phyloP scores from a whole-genome alignment of 2,888 invertebrate species.

The Argyresthia albistria region DNA sequence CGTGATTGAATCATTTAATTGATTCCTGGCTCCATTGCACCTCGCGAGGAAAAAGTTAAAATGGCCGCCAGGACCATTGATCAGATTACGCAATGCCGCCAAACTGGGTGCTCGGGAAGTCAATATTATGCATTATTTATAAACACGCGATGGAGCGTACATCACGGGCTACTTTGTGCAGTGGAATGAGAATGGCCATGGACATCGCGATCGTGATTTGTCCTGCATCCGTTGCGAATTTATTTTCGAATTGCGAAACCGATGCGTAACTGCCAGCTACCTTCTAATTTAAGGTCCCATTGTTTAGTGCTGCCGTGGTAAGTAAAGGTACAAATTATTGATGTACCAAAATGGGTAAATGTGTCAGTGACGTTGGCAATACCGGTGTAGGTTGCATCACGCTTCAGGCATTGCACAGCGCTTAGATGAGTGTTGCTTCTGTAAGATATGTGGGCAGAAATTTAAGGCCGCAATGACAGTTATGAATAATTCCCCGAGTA shows the following conservation, averaged over 20 bases:
- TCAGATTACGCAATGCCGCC: slow-evolving; percentile 65
- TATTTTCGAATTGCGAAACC: slow-evolving; percentile 7
- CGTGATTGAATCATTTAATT: slow-evolving; percentile 38
- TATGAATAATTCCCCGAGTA: slow-evolving; percentile 38
- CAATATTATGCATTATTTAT: slow-evolving; percentile 55
- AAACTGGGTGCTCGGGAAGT: slow-evolving; percentile 55
- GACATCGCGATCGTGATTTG: neutral
- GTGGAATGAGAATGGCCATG: neutral
- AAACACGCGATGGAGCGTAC: slow-evolving; percentile 19
- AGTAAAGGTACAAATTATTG: slow-evolving; percentile 34
- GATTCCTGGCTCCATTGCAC: slow-evolving; percentile 37
- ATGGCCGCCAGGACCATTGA: slow-evolving; percentile 56
- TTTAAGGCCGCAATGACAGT: slow-evolving; percentile 54
- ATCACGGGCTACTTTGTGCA: slow-evolving; percentile 16
- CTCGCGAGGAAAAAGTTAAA: slow-evolving; percentile 30
- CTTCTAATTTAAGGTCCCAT: slow-evolving; percentile 51
- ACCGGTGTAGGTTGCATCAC: slow-evolving; percentile 40
- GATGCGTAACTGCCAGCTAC: slow-evolving; percentile 22
- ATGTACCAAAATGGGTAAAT: slow-evolving; percentile 50
- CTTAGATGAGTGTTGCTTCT: slow-evolving; percentile 43
- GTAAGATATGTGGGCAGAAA: slow-evolving; percentile 36
- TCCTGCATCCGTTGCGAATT: neutral
- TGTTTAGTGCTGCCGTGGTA: slow-evolving; percentile 42
- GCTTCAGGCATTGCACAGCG: slow-evolving; percentile 32
- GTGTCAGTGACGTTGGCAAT: slow-evolving; percentile 34